Evolutionary conservation across 2,797 vertebrate genomes (phyloP).

Genomic region (Clamator glandarius): DNA sequence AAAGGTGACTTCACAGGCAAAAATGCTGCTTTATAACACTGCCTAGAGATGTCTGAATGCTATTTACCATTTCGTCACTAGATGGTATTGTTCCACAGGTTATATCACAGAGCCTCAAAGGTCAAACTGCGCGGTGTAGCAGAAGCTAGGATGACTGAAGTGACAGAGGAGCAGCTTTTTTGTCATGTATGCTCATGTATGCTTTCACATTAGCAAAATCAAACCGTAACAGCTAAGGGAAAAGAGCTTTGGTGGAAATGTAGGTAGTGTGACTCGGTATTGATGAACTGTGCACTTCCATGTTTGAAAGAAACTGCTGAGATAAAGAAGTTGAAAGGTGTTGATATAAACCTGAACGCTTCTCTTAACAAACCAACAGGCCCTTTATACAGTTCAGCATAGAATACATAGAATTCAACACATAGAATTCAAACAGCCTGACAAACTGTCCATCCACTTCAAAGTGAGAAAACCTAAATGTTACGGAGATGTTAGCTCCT

Average conservation of each 20-base stretch:
- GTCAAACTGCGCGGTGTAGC: background rate
- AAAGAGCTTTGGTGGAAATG: background rate
- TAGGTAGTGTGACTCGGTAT: background rate
- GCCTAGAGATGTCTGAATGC: conserved; percentile 31
- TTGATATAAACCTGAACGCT: background rate
- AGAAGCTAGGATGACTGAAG: background rate
- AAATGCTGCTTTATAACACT: background rate
- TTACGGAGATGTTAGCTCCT: background rate
- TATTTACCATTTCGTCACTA: conserved; percentile 67
- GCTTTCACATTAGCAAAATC: background rate
- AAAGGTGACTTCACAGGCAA: background rate
- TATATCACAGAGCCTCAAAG: conserved; percentile 32
- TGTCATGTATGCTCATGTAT: background rate
- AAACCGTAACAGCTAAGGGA: background rate
- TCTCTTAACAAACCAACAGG: background rate
- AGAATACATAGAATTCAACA: no score
- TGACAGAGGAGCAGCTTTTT: background rate
- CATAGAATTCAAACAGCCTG: background rate
- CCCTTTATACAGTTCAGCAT: background rate
- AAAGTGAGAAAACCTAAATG: background rate
- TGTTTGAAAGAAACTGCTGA: background rate
- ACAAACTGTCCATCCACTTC: background rate
- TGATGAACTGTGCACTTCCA: background rate
- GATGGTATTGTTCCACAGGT: conserved; percentile 68
- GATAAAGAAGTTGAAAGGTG: background rate